phyloP scores from a whole-genome alignment of 2,113 vertebrate genomes.

The Ciconia boyciana region DNA sequence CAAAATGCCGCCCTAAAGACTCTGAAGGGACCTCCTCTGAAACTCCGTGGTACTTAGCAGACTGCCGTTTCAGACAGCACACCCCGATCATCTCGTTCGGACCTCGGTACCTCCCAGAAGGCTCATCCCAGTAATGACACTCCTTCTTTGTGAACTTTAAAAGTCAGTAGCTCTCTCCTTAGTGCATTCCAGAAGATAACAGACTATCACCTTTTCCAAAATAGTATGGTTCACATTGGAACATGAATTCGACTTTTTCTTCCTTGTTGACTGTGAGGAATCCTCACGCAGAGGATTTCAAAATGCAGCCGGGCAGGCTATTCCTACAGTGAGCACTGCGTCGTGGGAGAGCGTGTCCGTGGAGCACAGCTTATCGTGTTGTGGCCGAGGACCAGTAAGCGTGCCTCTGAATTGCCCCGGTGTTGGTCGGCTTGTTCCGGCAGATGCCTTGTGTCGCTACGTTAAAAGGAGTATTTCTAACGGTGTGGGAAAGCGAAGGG shows the following conservation, averaged over 20 bases:
- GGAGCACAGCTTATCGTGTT: fast-evolving
- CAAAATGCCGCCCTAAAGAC: not conserved
- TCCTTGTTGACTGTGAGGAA: not conserved
- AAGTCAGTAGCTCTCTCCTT: not conserved
- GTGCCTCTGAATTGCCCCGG: fast-evolving
- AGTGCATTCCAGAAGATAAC: not conserved
- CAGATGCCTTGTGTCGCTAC: not conserved
- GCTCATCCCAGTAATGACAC: not conserved
- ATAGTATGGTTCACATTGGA: fast-evolving
- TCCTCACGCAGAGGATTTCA: not conserved
- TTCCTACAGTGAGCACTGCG: not conserved
- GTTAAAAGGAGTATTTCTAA: not conserved
- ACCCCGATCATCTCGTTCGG: not conserved
- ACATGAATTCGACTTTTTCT: not conserved
- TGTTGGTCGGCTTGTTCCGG: not conserved
- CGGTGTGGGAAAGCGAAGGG: not conserved
- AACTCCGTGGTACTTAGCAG: not conserved
- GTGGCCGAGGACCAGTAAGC: not conserved
- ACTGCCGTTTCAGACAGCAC: not conserved
- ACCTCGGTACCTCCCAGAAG: not conserved
- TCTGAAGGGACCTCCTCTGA: not conserved
- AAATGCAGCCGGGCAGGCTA: not conserved
- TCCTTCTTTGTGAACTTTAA: not conserved
- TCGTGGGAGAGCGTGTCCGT: fast-evolving
- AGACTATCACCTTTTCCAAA: not conserved